Conservation (phyloP, 2,113 vertebrate genomes). For the Protomyctophum bolini region DNA sequence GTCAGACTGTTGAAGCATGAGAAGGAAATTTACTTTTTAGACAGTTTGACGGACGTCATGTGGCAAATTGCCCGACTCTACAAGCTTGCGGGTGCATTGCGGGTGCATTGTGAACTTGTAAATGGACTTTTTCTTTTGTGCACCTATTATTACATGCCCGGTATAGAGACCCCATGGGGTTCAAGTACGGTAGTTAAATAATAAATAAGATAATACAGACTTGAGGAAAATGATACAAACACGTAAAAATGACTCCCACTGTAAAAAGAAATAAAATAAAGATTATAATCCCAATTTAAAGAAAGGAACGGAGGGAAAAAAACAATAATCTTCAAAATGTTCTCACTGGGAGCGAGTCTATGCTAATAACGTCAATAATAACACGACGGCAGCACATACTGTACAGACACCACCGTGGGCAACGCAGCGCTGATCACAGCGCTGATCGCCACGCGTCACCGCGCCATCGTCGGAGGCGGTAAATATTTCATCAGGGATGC, state of each 20-base stretch:
- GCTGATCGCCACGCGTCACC: slow-evolving; percentile 54
- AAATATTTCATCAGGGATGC: slow-evolving; percentile 80
- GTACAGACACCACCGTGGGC: slow-evolving; percentile 62
- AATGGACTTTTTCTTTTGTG: too few relatives aligned
- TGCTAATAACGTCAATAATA: slow-evolving; percentile 66
- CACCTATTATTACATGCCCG: too few relatives aligned
- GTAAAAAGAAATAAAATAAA: not conserved
- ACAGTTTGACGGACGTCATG: too few relatives aligned
- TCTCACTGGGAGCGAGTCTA: slow-evolving; percentile 21
- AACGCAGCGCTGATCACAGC: slow-evolving; percentile 55
- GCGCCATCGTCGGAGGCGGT: slow-evolving; percentile 65
- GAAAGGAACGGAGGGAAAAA: not conserved
- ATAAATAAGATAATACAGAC: not conserved
- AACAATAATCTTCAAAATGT: not conserved
- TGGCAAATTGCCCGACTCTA: too few relatives aligned
- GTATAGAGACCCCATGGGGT: too few relatives aligned
- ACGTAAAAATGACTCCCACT: not conserved
- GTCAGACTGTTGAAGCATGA: too few relatives aligned
- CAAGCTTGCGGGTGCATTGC: too few relatives aligned
- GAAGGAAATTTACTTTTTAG: too few relatives aligned
- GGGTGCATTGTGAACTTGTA: too few relatives aligned
- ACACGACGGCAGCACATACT: slow-evolving; percentile 46
- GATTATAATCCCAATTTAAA: not conserved
- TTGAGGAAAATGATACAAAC: not conserved
- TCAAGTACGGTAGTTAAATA: too few relatives aligned